Evolutionary conservation across 1,140 invertebrate genomes (phyloP), one percentile per base, ranked within the genome.

Genomic region (Eufriesea mexicana): DNA sequence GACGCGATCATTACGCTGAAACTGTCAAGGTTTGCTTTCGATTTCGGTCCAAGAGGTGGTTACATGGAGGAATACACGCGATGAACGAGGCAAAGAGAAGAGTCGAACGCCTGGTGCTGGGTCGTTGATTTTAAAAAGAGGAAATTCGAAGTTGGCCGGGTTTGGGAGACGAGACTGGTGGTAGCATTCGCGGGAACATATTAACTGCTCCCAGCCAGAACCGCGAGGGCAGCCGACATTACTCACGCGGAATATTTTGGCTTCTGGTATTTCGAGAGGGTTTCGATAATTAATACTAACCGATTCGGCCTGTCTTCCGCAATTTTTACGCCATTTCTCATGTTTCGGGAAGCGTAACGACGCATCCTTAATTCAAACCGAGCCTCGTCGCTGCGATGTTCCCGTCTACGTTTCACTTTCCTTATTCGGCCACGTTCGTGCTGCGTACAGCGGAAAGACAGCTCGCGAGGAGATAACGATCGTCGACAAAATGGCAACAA

Each of bases 251-350:
- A 78, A 71, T 61, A 71, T 71, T 45, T 71, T 51, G 64, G 62
- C 72, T 81, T 76, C 70, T 74, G 25, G 51, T 75, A 66, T 67
- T 35, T 51, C 79, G 14, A 66, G 54, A 28, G 61, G 45, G 25
- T 57, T 57, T 25, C 72, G 72, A 75, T 81, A 75, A 81, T 81
- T 81, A 81, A 81, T 81, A 76, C 51, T 18, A 45, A 49, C 28
- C 47, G 79, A 76, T 81, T 47, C 25, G 4, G 14, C 42, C 72
- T 74, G 79, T 75, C 62, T 42, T 45, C n/a, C 42, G 79, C 62
- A 81, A 81, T 81, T 81, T 81, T 81, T 76, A 25, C 28, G 28
- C n/a, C 62, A 81, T 81, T 76, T 76, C 64, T 81, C 72, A 81
- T 51, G 25, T 51, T 55, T 54, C 71, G 49, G 20, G 70, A 49